These are phyloP conservation scores for Nyctereutes procyonoides DNA, from an alignment of 2,113 vertebrate genomes.

Conservation along the genomic window DNA sequence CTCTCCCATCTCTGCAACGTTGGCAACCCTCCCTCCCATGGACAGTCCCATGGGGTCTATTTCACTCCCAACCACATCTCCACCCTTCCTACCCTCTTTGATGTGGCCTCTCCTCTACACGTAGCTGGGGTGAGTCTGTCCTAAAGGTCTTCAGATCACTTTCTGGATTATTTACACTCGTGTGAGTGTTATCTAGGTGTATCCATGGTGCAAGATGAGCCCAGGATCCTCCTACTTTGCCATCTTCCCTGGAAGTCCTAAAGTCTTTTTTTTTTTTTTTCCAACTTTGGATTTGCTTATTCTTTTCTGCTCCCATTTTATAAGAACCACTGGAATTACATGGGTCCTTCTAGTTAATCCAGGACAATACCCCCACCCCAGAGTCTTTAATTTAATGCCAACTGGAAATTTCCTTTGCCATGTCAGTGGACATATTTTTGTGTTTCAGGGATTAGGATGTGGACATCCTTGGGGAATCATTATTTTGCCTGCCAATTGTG, in stretches of 20 bases:
- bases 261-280: not conserved
- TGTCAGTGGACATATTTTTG: not conserved
- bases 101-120: not conserved
- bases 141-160: not conserved
- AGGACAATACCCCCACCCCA: not conserved
- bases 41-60: not conserved
- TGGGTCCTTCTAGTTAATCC: not conserved
- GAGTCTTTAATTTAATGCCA: not conserved
- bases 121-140: not conserved
- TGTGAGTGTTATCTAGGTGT: not conserved
- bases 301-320: not conserved
- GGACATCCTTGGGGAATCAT: not conserved
- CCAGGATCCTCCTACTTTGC: not conserved
- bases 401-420: not conserved
- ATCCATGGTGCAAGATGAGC: not conserved
- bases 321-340: not conserved
- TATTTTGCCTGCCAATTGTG: not conserved
- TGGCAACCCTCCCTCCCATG: not conserved
- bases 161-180: not conserved
- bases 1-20: not conserved
- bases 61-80: not conserved
- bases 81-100: not conserved
- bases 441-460: not conserved
- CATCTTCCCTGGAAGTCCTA: not conserved
- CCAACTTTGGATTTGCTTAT: not conserved